These are phyloP conservation scores for Lophotis ruficrista DNA, from an alignment of 2,113 vertebrate species.

Conservation along the genomic window DNA sequence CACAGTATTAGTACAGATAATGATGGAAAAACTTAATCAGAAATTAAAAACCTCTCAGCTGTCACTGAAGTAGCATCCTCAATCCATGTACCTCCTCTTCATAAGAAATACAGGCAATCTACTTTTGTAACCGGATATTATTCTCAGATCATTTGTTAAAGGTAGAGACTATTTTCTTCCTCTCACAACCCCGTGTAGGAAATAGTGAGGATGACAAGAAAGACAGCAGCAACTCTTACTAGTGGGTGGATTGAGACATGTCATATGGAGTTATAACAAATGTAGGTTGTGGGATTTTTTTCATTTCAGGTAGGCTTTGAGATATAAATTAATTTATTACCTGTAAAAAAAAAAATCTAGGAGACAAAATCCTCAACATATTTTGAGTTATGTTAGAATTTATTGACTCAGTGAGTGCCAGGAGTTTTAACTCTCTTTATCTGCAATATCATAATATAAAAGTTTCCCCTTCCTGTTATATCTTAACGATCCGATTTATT, in stretches of 20 bases:
- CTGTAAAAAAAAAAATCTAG: neutral
- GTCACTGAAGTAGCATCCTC: neutral
- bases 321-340: conserved; percentile 4
- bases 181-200: neutral
- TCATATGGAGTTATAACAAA: neutral
- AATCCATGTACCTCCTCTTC: neutral
- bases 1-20: neutral
- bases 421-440: neutral
- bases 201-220: neutral
- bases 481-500: neutral
- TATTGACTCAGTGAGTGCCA: neutral
- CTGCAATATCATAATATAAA: neutral
- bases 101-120: neutral
- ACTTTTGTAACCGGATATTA: neutral
- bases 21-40: neutral
- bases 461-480: neutral
- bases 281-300: rapidly evolving
- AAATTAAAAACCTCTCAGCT: neutral
- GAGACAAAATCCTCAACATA: neutral
- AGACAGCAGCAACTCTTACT: neutral
- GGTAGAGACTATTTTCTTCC: neutral
- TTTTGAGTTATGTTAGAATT: neutral
- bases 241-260: neutral
- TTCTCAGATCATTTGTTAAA: neutral
- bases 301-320: neutral